Evolutionary conservation across 2,113 vertebrate species (phyloP), one percentile per base, ranked within the genome.

Genomic region (Hydrolagus affinis): DNA sequence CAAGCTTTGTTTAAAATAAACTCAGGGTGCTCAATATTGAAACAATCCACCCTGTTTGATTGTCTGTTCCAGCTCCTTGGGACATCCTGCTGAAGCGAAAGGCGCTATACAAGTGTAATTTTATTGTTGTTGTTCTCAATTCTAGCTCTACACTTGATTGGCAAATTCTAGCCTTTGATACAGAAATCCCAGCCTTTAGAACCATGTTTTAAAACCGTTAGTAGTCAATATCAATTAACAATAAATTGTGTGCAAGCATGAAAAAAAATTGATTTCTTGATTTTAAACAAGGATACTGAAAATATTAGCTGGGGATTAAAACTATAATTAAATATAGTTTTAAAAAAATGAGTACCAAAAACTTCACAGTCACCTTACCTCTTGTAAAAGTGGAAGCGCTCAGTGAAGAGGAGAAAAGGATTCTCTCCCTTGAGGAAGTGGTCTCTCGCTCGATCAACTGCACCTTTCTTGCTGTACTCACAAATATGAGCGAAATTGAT

Each of bases 341-440:
- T 28, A n/a, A 30, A 6, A 14, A 12, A 10, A 1, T 23, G n/a
- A 25, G 8, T 44, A 1, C 17, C 28, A 17, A 30, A 74, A 17
- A 14, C 19, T 74, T 74, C 19, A 32, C 15, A 83, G 17, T n/a
- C 28, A 21, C 57, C 62, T 90, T 85, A 98, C 98, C 98, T 97
- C 90, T 98, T 99, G 88, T 98, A 99, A 87, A 98, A 99, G 90
- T 99, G 96, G 91, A 99, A 99, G 59, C 98, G 96, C 88, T 99
- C 98, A 0, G 96, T 98, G 89, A 97, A 95, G 28, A 99, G 91
- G 23, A 99, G 88, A 76, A 99, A 97, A 87, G 95, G 96, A 85
- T 91, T 96, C 57, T 96, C 94, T 74, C 98, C 97, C 73, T 92
- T 95, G 86, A 94, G 93, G 85, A 99, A 98, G 89, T 93, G 95